Conservation (phyloP, 2,797 vertebrate species). For the Helicolenus hilgendorfi region DNA sequence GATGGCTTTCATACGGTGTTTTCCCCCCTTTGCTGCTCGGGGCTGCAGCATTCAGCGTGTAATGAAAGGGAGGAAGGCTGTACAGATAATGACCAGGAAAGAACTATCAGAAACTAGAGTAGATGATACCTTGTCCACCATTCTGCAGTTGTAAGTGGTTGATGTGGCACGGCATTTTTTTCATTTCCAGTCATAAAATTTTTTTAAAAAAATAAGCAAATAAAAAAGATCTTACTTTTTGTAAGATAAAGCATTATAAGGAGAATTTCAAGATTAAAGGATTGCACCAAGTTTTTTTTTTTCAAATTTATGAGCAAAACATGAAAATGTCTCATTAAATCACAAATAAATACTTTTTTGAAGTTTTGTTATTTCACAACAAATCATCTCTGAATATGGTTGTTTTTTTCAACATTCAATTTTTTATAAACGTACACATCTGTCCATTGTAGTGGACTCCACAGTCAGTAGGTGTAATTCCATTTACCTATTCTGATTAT, state of each 20-base stretch:
- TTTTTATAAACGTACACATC: neutral
- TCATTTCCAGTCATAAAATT: too few species aligned
- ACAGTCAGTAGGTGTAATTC: neutral
- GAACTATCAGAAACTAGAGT: neutral
- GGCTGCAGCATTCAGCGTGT: slow-evolving; percentile 46
- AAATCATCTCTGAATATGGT: neutral
- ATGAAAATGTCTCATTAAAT: neutral
- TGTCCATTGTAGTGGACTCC: neutral
- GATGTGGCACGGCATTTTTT: neutral
- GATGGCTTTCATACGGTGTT: slow-evolving; percentile 68
- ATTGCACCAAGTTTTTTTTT: neutral
- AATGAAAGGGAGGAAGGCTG: slow-evolving; percentile 51
- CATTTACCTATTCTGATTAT: neutral
- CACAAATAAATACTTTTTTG: neutral
- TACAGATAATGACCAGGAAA: slow-evolving; percentile 45
- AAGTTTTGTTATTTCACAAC: neutral
- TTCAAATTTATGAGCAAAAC: neutral
- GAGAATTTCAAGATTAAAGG: neutral
- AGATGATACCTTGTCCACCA: neutral
- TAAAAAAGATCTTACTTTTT: rapidly evolving
- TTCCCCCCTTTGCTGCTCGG: slow-evolving; percentile 46
- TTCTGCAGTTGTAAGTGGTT: neutral
- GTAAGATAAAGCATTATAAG: neutral
- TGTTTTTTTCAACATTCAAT: rapidly evolving
- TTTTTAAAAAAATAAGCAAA: neutral